Evolutionary conservation across 37 sponge, comb jelly and placozoan genomes (phyloP).

Genomic region (Diacarnus erythraeanus): DNA sequence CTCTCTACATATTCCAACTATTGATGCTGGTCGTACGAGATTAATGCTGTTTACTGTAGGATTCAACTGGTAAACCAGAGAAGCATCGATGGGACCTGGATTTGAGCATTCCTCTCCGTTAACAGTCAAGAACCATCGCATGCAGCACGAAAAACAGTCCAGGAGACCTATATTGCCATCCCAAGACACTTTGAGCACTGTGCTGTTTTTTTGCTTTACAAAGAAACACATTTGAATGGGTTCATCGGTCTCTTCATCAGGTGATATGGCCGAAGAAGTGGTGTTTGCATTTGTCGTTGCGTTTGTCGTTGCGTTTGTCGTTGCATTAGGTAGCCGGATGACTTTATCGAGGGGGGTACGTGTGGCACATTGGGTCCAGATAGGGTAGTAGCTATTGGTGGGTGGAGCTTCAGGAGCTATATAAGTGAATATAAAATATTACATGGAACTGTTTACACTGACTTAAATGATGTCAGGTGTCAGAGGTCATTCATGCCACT

Average conservation of each 20-base stretch:
- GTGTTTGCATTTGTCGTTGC: not conserved
- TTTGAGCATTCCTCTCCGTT: slow-evolving; percentile 44
- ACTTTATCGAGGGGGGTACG: slow-evolving; percentile 13
- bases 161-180: slow-evolving; percentile 55
- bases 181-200: slow-evolving; percentile 54
- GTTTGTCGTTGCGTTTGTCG: not conserved
- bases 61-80: slow-evolving; percentile 34
- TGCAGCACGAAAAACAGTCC: slow-evolving; percentile 55
- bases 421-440: not conserved
- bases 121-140: slow-evolving; percentile 61
- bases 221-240: slow-evolving; percentile 29
- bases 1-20: slow-evolving; percentile 46
- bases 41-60: not conserved
- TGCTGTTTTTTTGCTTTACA: slow-evolving; percentile 16
- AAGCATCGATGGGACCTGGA: slow-evolving; percentile 61
- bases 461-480: not conserved
- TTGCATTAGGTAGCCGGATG: not conserved
- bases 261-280: too few relatives aligned
- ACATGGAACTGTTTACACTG: too few relatives aligned
- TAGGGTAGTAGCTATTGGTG: slow-evolving; percentile 32
- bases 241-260: not conserved
- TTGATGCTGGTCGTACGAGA: slow-evolving; percentile 28
- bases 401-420: slow-evolving; percentile 1
- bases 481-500: not conserved
- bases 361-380: slow-evolving; percentile 34